Percentiles rank a stretch among this genome's conserved stretches.
phyloP scores from a whole-genome alignment of 1,140 invertebrate species.

The Bathynomus jamesi region DNA sequence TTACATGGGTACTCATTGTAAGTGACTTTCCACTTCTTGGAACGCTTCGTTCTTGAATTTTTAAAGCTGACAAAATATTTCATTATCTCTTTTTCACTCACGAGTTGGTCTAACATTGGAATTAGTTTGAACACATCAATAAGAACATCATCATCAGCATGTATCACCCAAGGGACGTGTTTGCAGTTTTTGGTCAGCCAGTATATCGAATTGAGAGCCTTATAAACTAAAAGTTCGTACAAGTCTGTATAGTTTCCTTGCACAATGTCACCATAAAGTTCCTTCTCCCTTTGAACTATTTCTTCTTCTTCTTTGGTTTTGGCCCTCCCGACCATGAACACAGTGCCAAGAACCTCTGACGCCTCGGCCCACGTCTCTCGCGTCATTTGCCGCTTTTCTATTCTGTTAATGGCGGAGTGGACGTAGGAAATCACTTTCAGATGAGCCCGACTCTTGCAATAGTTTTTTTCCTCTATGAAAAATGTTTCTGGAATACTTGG shows the following conservation, averaged over 20 bases:
- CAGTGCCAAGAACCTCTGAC: slow-evolving; percentile 5
- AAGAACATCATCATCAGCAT: not conserved
- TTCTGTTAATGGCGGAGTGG: slow-evolving; percentile 15
- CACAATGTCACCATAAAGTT: slow-evolving; percentile 13
- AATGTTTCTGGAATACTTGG: slow-evolving; percentile 2
- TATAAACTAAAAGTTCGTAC: not conserved
- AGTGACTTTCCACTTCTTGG: not conserved
- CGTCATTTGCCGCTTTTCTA: slow-evolving; percentile 16
- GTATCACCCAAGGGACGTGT: not conserved
- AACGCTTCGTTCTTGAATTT: not conserved
- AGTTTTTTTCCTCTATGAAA: slow-evolving; percentile 17
- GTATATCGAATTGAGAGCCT: not conserved
- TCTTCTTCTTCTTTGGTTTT: not conserved
- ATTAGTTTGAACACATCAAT: not conserved
- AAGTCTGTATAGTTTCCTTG: slow-evolving; percentile 6
- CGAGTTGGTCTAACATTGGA: not conserved
- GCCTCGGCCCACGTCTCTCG: slow-evolving; percentile 17
- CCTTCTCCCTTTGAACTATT: slow-evolving; percentile 11
- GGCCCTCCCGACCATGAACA: slow-evolving; percentile 22
- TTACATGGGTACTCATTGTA: not conserved
- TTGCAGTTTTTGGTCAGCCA: not conserved
- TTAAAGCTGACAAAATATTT: not conserved
- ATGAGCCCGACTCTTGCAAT: slow-evolving; percentile 14
- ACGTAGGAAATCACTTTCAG: slow-evolving; percentile 23
- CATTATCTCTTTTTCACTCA: not conserved